Conservation (phyloP, 2,888 invertebrate genomes). For the Eremobia ochroleuca region DNA sequence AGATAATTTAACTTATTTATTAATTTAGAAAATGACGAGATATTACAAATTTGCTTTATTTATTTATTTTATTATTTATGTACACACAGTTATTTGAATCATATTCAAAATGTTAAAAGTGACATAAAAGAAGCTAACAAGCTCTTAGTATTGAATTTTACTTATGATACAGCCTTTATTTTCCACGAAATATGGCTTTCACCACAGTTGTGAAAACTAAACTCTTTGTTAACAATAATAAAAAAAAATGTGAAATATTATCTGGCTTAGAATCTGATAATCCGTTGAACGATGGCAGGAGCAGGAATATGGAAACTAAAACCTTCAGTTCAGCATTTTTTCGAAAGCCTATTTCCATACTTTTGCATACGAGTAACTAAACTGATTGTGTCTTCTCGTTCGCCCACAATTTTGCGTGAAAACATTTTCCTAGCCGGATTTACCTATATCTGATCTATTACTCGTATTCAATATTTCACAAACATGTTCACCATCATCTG, state of each 20-base stretch:
- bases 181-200: constrained; percentile 16
- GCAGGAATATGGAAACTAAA: constrained; percentile 30
- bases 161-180: not conserved
- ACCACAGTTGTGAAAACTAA: constrained; percentile 26
- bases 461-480: not conserved
- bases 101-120: not conserved
- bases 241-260: constrained; percentile 46
- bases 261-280: constrained; percentile 34
- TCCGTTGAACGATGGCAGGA: constrained; percentile 20
- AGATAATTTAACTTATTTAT: no score
- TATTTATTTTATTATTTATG: no score
- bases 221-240: constrained; percentile 41
- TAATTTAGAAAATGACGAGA: no score
- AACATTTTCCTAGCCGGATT: not conserved
- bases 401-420: not conserved
- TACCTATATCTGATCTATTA: constrained; percentile 2
- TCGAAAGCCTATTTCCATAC: constrained; percentile 3
- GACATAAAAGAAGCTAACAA: not conserved
- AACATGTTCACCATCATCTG: no score
- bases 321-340: constrained; percentile 36
- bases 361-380: constrained; percentile 21
- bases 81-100: no score
- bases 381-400: constrained; percentile 1
- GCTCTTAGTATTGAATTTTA: constrained; percentile 17
- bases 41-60: no score